phyloP scores from a whole-genome alignment of 1,140 invertebrate genomes.

The Zaprionus vittiger region DNA sequence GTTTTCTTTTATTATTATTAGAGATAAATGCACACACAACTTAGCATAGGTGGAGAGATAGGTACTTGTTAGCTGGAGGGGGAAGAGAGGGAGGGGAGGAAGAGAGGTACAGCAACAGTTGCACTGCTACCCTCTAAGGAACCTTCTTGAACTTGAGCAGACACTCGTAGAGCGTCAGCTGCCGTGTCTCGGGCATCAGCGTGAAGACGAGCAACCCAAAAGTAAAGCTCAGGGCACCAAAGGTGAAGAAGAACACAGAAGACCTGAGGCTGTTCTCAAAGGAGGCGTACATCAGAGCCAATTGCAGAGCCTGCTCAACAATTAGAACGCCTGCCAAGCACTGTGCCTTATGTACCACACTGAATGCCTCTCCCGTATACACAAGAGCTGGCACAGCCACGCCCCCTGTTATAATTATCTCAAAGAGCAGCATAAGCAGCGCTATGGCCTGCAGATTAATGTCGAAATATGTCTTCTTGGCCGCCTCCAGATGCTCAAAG shows the following conservation, averaged over 20 bases:
- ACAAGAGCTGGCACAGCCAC: constrained; percentile 67
- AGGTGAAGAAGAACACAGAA: constrained; percentile 69
- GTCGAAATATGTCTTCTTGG: constrained; percentile 63
- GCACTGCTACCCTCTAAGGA: constrained; percentile 35
- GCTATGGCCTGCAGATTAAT: constrained; percentile 71
- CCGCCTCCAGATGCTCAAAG: constrained; percentile 67
- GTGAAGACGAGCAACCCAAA: constrained; percentile 67
- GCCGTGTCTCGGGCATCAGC: constrained; percentile 71
- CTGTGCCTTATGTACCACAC: constrained; percentile 57
- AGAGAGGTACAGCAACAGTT: background rate
- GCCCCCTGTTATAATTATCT: constrained; percentile 64
- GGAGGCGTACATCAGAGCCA: constrained; percentile 57
- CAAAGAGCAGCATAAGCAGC: constrained; percentile 69
- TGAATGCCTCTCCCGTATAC: constrained; percentile 74
- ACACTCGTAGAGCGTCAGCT: constrained; percentile 71
- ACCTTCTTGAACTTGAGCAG: constrained; percentile 75
- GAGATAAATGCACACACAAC: constrained; percentile 40
- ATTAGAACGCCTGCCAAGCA: constrained; percentile 65
- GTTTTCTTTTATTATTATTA: constrained; percentile 15
- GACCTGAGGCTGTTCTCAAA: constrained; percentile 56
- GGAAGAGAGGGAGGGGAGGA: background rate
- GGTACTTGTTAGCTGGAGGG: constrained; percentile 8
- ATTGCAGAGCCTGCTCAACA: constrained; percentile 64
- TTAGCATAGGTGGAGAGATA: constrained; percentile 45
- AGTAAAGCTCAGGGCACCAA: constrained; percentile 62